A percentile compares a stretch with the other conserved stretches of the same genome.
Evolutionary conservation across 2,888 invertebrate genomes (phyloP).

Genomic region (Coelinius sp.): DNA sequence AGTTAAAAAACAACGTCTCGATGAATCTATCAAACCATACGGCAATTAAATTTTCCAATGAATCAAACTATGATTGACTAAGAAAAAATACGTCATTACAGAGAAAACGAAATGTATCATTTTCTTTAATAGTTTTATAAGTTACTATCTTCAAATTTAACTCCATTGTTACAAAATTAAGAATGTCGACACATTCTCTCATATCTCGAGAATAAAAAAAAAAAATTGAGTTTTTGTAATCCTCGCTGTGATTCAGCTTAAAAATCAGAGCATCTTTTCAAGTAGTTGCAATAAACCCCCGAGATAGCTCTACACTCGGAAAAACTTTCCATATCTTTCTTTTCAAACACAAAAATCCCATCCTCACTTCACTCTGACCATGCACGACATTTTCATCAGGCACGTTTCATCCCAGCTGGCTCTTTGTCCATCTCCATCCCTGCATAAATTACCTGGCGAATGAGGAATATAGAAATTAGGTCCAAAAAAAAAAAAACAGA

Average conservation of each 20-base stretch:
- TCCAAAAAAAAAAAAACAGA: not conserved
- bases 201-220: not conserved
- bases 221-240: conserved; percentile 24
- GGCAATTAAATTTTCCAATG: not conserved
- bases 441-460: not conserved
- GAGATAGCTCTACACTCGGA: not conserved
- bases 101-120: too few species aligned
- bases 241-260: not conserved
- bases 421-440: not conserved
- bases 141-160: not conserved
- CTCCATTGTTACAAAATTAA: conserved; percentile 3
- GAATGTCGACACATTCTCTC: not conserved
- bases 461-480: not conserved
- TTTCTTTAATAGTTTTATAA: not conserved
- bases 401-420: not conserved
- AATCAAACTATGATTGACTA: not conserved
- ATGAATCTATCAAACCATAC: not conserved
- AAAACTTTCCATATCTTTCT: conserved; percentile 3
- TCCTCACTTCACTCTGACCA: not conserved
- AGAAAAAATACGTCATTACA: not conserved
- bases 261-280: conserved; percentile 19
- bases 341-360: not conserved
- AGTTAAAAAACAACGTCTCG: not conserved
- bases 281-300: conserved; percentile 9
- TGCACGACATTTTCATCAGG: conserved; percentile 16